Evolutionary conservation across 2,888 invertebrate species (phyloP).

Genomic region (Rhagophthalmus giganteus): DNA sequence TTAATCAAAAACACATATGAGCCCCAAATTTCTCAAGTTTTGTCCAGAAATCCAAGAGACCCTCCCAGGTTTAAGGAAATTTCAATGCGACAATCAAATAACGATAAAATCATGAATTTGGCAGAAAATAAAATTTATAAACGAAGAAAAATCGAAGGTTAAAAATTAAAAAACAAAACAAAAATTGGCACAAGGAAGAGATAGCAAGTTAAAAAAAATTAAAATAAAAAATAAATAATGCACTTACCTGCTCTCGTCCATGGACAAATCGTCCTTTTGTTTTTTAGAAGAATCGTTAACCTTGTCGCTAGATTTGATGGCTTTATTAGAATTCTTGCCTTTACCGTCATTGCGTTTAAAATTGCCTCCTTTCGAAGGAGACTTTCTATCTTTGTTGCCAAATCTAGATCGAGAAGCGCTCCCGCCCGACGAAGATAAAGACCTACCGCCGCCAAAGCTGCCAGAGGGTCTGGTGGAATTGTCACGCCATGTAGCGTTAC

Average conservation of each 20-base stretch:
- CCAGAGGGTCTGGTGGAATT: constrained; percentile 23
- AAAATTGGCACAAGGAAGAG: no score
- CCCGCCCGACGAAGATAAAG: constrained; percentile 23
- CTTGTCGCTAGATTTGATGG: constrained; percentile 23
- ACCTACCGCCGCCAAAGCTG: constrained; percentile 16
- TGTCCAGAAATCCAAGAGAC: no score
- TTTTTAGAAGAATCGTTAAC: constrained; percentile 39
- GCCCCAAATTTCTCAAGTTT: no score
- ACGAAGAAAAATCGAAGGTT: no score
- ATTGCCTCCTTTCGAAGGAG: constrained; percentile 24
- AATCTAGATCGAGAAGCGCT: constrained; percentile 24
- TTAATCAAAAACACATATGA: no score
- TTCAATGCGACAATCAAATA: no score
- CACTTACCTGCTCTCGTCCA: constrained; percentile 28
- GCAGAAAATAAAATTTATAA: no score
- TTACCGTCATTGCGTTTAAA: constrained; percentile 20
- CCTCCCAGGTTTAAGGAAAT: no score
- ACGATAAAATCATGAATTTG: no score
- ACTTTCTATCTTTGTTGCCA: constrained; percentile 23
- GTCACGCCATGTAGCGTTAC: constrained; percentile 27
- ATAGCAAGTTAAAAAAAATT: no score
- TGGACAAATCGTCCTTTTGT: constrained; percentile 27
- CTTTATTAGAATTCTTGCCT: constrained; percentile 24
- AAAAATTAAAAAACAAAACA: neutral
- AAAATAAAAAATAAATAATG: constrained; percentile 4